Base-by-base conservation (phyloP, 2,888 invertebrate species). In the Trachelus tabidus region DNA sequence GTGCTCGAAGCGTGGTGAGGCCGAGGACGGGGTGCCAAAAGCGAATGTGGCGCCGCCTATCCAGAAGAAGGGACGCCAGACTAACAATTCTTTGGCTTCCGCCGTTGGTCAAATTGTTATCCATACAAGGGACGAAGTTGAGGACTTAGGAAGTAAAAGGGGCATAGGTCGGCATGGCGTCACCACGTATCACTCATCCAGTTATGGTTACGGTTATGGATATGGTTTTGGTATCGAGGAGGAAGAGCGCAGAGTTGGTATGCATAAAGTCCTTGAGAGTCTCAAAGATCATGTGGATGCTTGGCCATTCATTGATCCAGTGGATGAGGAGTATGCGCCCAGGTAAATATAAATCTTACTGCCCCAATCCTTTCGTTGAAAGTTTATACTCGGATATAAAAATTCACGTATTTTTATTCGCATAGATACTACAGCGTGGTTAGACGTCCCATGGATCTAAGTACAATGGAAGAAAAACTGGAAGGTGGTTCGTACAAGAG, bases 221-320 rank as follows among this genome's bases (percentile, higher is more conserved):
- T 90, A 89, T 76, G 87, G 88, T 34, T 89, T 90, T 81, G 90
- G 89, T 6, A 89, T 91, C 37, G 91, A 91, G 73, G 96, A 96
- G 84, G 97, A 97, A 89, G 97, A 97, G 87, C 93, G 97, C 79
- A 95, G 96, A 90, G 97, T 96, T 77, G 97, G 97, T 75, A 96
- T 97, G 96, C 97, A 97, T 92, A 97, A 97, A 93, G 97, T 98
- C 79, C 93, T 98, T 79, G 97, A 97, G 90, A 95, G 96, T 87
- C 94, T 98, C 69, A 97, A 96, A 88, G 95, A 96, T 86, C 97
- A 98, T 90, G 95, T 96, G 79, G 98, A 98, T 90, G 97, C 98
- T 0, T 98, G 98, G 98, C 98, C 98, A 0, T 98, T 98, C 92
- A 94, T 96, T 90, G 97, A 98, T 89, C 97, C 98, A 0, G 98